A percentile compares a stretch with the other conserved stretches of the same genome.
These are phyloP conservation scores for Oenanthe melanoleuca DNA, from an alignment of 2,113 vertebrate species.

Conservation along the genomic window DNA sequence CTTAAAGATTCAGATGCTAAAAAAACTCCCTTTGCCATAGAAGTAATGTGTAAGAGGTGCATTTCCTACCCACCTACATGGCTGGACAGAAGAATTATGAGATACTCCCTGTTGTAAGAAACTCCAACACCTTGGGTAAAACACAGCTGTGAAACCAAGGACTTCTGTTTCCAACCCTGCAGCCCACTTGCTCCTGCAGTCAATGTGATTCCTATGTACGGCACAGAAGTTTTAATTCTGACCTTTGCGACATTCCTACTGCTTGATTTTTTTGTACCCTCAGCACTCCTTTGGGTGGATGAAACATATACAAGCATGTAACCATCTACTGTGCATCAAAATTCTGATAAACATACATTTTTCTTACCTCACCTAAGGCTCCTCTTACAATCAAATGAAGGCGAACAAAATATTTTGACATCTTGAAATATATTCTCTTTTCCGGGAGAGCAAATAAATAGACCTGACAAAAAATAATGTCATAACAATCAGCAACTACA, in stretches of 20 bases:
- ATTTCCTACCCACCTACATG: not conserved
- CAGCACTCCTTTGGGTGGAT: not conserved
- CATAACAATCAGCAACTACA: constrained; percentile 54
- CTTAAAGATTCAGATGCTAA: not conserved
- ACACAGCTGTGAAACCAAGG: not conserved
- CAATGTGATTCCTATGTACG: not conserved
- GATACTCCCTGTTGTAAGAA: not conserved
- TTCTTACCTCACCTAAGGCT: constrained; percentile 19
- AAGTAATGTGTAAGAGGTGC: not conserved
- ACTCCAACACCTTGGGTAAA: not conserved
- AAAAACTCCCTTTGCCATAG: not conserved
- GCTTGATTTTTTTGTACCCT: not conserved
- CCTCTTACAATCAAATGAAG: not conserved
- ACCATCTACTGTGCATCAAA: not conserved
- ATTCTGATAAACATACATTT: constrained; percentile 14
- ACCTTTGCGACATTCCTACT: not conserved
- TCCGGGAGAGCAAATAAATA: constrained; percentile 33
- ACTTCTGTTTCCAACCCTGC: not conserved
- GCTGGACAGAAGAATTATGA: not conserved
- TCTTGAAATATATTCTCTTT: not conserved
- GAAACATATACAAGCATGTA: not conserved
- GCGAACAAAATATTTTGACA: constrained; percentile 51
- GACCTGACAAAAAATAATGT: constrained; percentile 52
- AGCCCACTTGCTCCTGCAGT: not conserved
- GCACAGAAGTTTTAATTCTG: not conserved